Base-by-base conservation (phyloP, 2,888 invertebrate species). In the Oeneis ivallda region DNA sequence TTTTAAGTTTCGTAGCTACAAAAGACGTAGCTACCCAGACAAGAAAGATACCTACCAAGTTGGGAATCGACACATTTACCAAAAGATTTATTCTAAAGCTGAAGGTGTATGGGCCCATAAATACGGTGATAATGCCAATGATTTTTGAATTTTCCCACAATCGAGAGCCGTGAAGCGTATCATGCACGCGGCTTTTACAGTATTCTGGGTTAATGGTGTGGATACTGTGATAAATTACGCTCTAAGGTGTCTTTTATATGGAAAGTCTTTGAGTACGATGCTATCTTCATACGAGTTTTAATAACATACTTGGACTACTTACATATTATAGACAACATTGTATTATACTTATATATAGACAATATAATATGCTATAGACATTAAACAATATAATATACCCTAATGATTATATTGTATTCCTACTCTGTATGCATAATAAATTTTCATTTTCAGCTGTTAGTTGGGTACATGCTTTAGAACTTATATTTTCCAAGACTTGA, bases 161-260 rank as follows among this genome's bases (percentile, higher is more conserved):
- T 58, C 58, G 58, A 58, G 17, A 34, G 34, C 45, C 37, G 37
- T 49, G 60, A 19, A 49, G 47, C 37, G 17, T 50, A 60, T 50
- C 60, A 49, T 60, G 37, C 49, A 60, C 19, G 60, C 32, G 45
- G 59, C 49, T 60, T 59, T 50, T 10, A 59, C 59, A 39, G 60
- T 60, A 49, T 37, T 47, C 49, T 9, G 34, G 39, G 49, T 37
- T 60, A 60, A 60, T 50, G 60, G 60, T 32, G 49, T 50, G 60
- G 60, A 60, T 47, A 60, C 34, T 37, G 49, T 60, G 60, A 60
- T 60, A 60, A 60, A 60, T 60, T 49, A 60, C 39, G n/a, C 37
- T 19, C 49, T 13, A 49, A 49, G 8, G n/a, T 34, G 41, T 58
- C 19, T 45, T 49, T 37, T 39, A 60, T 60, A 9, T 34, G 58